Percentiles rank a stretch among this genome's conserved stretches.
These are phyloP conservation scores for Prionailurus viverrinus DNA, from an alignment of 2,113 vertebrate genomes.

Conservation along the genomic window DNA sequence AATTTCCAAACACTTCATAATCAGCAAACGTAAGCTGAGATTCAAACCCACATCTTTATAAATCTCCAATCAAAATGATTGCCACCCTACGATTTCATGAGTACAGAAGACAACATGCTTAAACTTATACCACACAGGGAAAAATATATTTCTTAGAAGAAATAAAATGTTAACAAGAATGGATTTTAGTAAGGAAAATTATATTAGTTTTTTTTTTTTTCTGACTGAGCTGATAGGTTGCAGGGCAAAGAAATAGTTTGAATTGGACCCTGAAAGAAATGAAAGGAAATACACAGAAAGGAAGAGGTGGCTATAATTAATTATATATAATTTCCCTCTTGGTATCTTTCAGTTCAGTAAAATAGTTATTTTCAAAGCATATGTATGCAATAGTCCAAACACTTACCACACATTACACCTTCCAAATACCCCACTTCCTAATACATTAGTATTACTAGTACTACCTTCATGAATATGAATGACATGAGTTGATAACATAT, in stretches of 20 bases:
- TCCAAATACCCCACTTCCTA: background rate
- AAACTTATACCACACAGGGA: background rate
- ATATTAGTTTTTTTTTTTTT: background rate
- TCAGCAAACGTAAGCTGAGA: background rate
- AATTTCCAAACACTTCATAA: background rate
- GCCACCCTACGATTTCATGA: background rate
- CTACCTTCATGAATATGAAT: background rate
- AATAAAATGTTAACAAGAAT: background rate
- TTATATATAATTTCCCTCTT: background rate
- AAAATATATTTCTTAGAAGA: background rate
- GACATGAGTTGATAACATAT: background rate
- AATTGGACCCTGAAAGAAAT: background rate
- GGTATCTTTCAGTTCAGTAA: background rate
- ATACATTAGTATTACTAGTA: background rate
- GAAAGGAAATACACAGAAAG: background rate
- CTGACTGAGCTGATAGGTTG: background rate
- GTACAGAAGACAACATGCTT: background rate
- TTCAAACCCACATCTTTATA: background rate
- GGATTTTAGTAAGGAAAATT: background rate
- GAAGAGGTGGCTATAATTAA: background rate
- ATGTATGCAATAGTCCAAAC: background rate
- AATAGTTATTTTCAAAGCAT: background rate
- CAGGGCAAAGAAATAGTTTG: background rate
- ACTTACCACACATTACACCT: background rate
- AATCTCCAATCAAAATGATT: background rate